Evolutionary conservation across 2,113 vertebrate genomes (phyloP).

Genomic region (Strix uralensis): DNA sequence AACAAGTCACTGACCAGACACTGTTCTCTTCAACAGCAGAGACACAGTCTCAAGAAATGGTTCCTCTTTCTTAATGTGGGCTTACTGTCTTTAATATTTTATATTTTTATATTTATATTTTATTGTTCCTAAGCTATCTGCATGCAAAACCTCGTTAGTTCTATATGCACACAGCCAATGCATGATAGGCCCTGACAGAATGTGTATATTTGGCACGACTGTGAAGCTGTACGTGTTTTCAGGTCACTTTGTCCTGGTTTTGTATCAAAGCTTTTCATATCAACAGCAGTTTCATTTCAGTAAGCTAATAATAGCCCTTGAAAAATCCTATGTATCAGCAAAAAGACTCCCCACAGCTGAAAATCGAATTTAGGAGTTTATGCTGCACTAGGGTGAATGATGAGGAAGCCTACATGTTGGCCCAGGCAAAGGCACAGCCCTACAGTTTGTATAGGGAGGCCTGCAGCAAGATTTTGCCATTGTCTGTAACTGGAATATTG

Average conservation of each 20-base stretch:
- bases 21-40: neutral
- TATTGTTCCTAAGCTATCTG: neutral
- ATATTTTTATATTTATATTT: too few species aligned
- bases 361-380: neutral
- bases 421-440: neutral
- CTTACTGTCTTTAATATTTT: neutral
- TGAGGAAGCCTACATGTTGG: neutral
- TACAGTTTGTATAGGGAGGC: rapidly evolving
- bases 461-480: neutral
- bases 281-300: slow-evolving; percentile 22
- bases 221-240: neutral
- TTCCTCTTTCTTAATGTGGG: neutral
- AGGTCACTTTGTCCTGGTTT: slow-evolving; percentile 23
- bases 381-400: neutral
- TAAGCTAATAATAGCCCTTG: slow-evolving; percentile 16
- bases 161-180: rapidly evolving
- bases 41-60: neutral
- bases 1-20: neutral
- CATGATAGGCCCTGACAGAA: neutral
- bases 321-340: neutral
- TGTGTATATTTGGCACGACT: neutral
- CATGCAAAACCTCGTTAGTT: neutral
- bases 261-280: slow-evolving; percentile 12
- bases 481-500: neutral
- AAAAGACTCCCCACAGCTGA: neutral